phyloP scores from a whole-genome alignment of 2,888 invertebrate genomes.

The Anarsia innoxiella region DNA sequence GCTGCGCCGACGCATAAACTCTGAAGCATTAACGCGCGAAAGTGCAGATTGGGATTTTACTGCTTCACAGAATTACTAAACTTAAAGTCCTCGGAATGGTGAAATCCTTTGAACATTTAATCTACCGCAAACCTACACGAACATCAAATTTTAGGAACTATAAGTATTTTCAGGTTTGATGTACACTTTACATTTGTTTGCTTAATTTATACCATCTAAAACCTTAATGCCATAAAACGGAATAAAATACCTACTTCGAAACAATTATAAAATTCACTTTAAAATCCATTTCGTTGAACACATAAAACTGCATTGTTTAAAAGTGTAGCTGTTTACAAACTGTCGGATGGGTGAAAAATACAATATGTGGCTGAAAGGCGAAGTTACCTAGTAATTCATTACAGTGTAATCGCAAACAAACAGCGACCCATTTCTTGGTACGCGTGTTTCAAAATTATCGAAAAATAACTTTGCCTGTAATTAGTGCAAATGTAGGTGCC shows the following conservation, averaged over 20 bases:
- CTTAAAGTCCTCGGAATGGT: constrained; percentile 21
- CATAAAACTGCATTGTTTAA: constrained; percentile 38
- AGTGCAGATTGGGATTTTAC: constrained; percentile 43
- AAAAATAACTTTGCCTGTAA: neutral
- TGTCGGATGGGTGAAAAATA: constrained; percentile 29
- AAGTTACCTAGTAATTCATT: constrained; percentile 11
- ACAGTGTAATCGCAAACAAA: constrained; percentile 14
- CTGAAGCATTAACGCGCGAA: constrained; percentile 35
- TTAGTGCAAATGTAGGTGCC: constrained; percentile 2
- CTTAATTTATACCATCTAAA: no score
- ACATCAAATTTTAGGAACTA: no score
- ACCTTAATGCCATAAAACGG: no score
- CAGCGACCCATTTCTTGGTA: constrained; percentile 5
- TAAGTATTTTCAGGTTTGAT: no score
- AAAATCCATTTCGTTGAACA: constrained; percentile 27
- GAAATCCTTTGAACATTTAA: constrained; percentile 4
- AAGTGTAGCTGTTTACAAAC: constrained; percentile 43
- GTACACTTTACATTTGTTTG: no score
- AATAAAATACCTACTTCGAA: no score
- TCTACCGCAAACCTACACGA: neutral
- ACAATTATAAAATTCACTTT: constrained; percentile 10
- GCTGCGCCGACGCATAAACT: constrained; percentile 46
- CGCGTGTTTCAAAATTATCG: constrained; percentile 6
- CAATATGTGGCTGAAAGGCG: constrained; percentile 30
- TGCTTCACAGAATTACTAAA: constrained; percentile 38